Percentiles rank a stretch among this genome's conserved stretches.
These are phyloP conservation scores for Drosophila pruinosa DNA, from an alignment of 1,140 invertebrate species.

Conservation along the genomic window DNA sequence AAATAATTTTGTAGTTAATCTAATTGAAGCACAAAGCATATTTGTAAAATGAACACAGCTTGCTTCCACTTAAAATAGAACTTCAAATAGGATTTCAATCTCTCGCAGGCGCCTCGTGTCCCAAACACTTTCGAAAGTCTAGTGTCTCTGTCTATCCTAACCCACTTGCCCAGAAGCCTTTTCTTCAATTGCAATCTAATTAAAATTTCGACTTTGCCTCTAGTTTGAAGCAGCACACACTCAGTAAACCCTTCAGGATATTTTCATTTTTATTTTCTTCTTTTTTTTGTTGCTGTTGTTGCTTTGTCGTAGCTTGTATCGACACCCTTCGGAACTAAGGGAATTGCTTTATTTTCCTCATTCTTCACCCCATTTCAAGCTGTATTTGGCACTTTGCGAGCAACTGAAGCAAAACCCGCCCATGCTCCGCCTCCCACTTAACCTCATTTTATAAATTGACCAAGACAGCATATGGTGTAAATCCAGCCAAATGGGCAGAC, in stretches of 20 bases:
- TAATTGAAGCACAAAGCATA: conserved; percentile 21
- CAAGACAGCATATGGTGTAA: conserved; percentile 76
- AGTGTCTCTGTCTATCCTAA: conserved; percentile 8
- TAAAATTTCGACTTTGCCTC: conserved; percentile 58
- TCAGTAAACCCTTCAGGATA: conserved; percentile 22
- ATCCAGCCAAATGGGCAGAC: conserved; percentile 69
- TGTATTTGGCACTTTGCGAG: conserved; percentile 31
- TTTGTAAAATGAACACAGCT: conserved; percentile 20
- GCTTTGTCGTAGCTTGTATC: background rate
- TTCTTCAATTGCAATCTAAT: conserved; percentile 66
- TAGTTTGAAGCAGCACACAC: conserved; percentile 9
- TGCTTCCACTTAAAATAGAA: conserved; percentile 23
- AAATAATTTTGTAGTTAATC: conserved; percentile 24
- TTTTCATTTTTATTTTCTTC: conserved; percentile 7
- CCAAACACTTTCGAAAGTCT: background rate
- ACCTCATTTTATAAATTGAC: conserved; percentile 78
- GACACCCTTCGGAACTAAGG: conserved; percentile 7
- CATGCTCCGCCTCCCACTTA: conserved; percentile 37
- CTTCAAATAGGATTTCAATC: conserved; percentile 15
- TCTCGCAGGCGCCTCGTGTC: background rate
- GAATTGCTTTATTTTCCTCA: conserved; percentile 34
- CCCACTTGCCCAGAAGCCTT: conserved; percentile 22
- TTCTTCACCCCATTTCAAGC: conserved; percentile 35
- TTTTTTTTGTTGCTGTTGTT: background rate
- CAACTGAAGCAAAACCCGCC: background rate